Percentiles rank a stretch among this genome's conserved stretches.
phyloP scores from a whole-genome alignment of 2,797 vertebrate genomes.

The Hirundo rustica region DNA sequence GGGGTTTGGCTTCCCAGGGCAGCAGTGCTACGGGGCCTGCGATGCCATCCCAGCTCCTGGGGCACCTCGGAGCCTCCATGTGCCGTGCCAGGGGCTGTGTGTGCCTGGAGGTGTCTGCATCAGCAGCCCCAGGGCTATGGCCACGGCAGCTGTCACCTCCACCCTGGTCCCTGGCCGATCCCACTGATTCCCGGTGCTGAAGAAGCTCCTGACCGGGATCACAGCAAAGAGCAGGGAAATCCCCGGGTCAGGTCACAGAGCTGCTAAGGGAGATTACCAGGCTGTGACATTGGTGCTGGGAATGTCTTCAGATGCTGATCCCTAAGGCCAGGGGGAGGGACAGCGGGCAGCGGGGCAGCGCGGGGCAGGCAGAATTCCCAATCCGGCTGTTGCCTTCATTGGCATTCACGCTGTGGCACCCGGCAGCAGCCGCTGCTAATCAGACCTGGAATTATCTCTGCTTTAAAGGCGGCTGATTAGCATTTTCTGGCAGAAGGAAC shows the following conservation, averaged over 20 bases:
- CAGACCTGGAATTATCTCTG: slow-evolving; percentile 56
- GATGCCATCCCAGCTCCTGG: not conserved
- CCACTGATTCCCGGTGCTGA: fast-evolving
- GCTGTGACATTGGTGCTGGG: not conserved
- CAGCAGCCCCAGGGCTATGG: not conserved
- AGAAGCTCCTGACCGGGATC: not conserved
- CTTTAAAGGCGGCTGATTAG: slow-evolving; percentile 49
- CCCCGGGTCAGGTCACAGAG: not conserved
- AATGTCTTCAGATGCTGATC: not conserved
- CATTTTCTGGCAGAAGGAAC: slow-evolving; percentile 44
- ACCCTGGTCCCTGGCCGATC: not conserved
- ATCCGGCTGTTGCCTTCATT: not conserved
- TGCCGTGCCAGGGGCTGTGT: fast-evolving
- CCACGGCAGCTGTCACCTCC: not conserved
- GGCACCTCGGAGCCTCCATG: not conserved
- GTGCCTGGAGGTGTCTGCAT: not conserved
- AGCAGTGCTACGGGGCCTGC: fast-evolving
- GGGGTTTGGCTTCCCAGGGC: not conserved
- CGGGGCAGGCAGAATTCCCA: not conserved
- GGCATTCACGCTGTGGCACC: not conserved
- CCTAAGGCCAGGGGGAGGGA: not conserved
- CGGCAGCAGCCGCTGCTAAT: slow-evolving; percentile 41
- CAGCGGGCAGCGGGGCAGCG: not conserved
- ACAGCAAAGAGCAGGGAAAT: not conserved
- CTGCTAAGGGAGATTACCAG: not conserved